These are phyloP conservation scores for Emmelina monodactyla DNA, from an alignment of 2,888 invertebrate genomes.

Conservation along the genomic window DNA sequence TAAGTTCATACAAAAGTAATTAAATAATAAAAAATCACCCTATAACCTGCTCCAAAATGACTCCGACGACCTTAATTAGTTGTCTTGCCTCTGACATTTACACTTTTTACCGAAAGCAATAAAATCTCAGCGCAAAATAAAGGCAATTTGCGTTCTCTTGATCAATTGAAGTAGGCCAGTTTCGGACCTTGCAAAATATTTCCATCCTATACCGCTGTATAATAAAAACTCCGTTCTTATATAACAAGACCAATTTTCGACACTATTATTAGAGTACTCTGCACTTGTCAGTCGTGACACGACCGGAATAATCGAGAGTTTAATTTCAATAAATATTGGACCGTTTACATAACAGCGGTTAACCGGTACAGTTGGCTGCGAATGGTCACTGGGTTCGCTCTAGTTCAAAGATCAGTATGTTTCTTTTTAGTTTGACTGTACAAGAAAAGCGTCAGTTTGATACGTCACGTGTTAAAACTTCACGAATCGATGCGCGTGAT, in stretches of 20 bases:
- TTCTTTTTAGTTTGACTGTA: too few relatives aligned
- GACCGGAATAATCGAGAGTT: constrained; percentile 29
- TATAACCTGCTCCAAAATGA: too few relatives aligned
- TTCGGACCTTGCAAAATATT: constrained; percentile 1
- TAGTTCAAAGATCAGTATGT: too few relatives aligned
- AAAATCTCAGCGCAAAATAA: constrained; percentile 1
- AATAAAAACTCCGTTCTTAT: neutral
- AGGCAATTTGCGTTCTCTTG: constrained; percentile 1
- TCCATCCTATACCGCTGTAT: neutral
- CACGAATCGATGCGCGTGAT: constrained; percentile 23
- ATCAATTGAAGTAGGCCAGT: neutral
- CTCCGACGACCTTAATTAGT: constrained; percentile 45
- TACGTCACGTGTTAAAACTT: constrained; percentile 21
- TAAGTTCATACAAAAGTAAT: too few relatives aligned
- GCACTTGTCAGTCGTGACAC: constrained; percentile 40
- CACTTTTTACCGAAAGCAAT: constrained; percentile 21
- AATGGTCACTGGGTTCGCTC: too few relatives aligned
- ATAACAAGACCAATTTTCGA: neutral
- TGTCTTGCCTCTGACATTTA: constrained; percentile 35
- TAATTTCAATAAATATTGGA: constrained; percentile 36
- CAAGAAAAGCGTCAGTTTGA: too few relatives aligned
- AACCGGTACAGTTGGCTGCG: too few relatives aligned
- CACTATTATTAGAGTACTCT: constrained; percentile 13
- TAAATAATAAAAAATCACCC: too few relatives aligned
- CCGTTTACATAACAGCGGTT: constrained; percentile 30